Percentiles rank a stretch among this genome's conserved stretches.
phyloP scores from a whole-genome alignment of 2,113 vertebrate species.

The Ellobius talpinus region DNA sequence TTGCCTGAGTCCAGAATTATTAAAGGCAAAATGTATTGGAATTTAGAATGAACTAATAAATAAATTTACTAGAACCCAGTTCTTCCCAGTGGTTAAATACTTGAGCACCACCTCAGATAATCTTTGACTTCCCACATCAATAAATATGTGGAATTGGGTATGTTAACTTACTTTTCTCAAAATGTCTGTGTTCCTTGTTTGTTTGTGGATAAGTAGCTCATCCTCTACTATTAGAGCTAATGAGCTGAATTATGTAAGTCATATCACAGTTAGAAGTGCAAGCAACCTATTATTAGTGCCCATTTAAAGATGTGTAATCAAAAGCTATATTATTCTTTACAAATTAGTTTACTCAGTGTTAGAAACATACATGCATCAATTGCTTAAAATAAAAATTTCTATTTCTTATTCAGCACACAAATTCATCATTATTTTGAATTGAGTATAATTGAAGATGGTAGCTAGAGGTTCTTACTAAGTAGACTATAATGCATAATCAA shows the following conservation, averaged over 20 bases:
- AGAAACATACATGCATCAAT: neutral
- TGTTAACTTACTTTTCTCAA: neutral
- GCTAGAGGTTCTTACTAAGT: neutral
- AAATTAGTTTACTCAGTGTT: neutral
- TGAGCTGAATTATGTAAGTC: neutral
- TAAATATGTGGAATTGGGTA: neutral
- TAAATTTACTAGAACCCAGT: neutral
- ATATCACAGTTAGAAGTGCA: neutral
- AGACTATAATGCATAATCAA: neutral
- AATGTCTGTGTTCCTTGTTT: neutral
- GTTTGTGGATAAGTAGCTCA: neutral
- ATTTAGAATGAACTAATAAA: neutral
- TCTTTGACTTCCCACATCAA: neutral
- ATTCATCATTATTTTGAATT: neutral
- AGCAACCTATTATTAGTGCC: neutral
- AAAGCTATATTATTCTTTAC: neutral
- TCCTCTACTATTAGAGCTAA: neutral
- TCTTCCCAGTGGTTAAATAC: neutral
- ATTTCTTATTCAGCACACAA: neutral
- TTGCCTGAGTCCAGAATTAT: neutral
- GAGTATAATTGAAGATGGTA: neutral
- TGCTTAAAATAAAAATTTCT: neutral
- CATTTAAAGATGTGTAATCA: slow-evolving; percentile 10
- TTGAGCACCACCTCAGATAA: neutral
- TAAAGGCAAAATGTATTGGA: neutral